These are phyloP conservation scores for Zonitis immaculata DNA, from an alignment of 2,888 invertebrate genomes.

Conservation along the genomic window DNA sequence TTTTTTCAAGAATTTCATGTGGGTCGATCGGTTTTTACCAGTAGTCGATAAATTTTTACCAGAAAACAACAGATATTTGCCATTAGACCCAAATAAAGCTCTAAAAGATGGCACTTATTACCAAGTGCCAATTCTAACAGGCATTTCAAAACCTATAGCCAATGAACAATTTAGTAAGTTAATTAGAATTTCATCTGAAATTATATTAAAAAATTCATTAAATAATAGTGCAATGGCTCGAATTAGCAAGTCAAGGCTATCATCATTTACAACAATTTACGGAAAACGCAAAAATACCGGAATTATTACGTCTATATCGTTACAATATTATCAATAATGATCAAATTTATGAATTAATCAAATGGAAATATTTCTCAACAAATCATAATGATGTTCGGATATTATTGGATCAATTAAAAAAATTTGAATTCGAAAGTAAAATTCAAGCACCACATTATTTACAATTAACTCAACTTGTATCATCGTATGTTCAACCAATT, in stretches of 20 bases:
- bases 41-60: slow-evolving; percentile 60
- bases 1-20: slow-evolving; percentile 57
- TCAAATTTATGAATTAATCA: slow-evolving; percentile 49
- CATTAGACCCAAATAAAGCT: slow-evolving; percentile 52
- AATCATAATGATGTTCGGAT: slow-evolving; percentile 44
- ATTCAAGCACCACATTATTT: slow-evolving; percentile 55
- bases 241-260: slow-evolving; percentile 55
- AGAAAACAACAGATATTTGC: slow-evolving; percentile 58
- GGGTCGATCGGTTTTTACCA: slow-evolving; percentile 58
- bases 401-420: slow-evolving; percentile 50
- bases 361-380: slow-evolving; percentile 55
- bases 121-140: slow-evolving; percentile 63
- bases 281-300: slow-evolving; percentile 56
- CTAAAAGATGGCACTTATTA: slow-evolving; percentile 53
- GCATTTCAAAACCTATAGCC: slow-evolving; percentile 57
- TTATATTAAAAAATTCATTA: too few relatives aligned
- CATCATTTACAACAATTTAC: slow-evolving; percentile 55
- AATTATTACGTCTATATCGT: slow-evolving; percentile 51
- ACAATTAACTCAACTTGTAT: slow-evolving; percentile 45
- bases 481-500: slow-evolving; percentile 47
- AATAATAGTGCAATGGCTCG: slow-evolving; percentile 56
- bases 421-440: slow-evolving; percentile 57
- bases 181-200: neutral
- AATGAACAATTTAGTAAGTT: slow-evolving; percentile 34
- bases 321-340: slow-evolving; percentile 35